Conservation (phyloP, 2,797 vertebrate genomes). For the Tokudaia tokunoshimensis region DNA sequence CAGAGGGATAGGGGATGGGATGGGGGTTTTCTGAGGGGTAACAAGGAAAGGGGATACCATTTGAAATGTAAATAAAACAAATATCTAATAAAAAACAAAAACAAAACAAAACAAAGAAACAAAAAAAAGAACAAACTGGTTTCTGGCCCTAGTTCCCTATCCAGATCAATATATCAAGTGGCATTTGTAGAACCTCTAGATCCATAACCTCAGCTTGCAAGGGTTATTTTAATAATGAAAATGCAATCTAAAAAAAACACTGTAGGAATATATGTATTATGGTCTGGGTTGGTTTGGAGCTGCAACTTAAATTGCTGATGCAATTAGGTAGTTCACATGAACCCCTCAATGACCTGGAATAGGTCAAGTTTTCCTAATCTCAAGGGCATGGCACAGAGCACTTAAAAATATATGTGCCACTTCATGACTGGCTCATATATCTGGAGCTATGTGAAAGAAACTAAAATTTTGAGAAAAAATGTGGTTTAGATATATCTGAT, state of each 20-base stretch:
- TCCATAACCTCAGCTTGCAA: conserved; percentile 36
- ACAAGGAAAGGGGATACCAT: no score
- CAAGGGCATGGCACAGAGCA: neutral
- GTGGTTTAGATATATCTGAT: conserved; percentile 1
- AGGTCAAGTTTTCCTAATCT: conserved; percentile 41
- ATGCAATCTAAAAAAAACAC: conserved; percentile 28
- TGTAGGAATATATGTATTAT: neutral
- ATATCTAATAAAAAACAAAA: no score
- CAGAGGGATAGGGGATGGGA: no score
- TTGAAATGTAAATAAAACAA: no score
- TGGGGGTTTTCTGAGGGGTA: no score
- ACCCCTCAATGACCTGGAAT: neutral
- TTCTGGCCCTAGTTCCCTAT: conserved; percentile 14
- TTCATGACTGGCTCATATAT: neutral
- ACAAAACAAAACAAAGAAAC: no score
- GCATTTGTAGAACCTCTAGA: conserved; percentile 34
- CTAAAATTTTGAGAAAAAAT: neutral
- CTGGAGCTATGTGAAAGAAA: neutral
- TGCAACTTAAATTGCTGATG: conserved; percentile 33
- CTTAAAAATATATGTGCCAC: neutral
- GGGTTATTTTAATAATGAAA: conserved; percentile 35
- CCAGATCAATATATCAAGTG: neutral
- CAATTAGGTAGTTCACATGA: neutral
- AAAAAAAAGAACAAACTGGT: neutral
- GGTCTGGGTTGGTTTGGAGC: neutral